A percentile compares a stretch with the other conserved stretches of the same genome.
Conservation (phyloP, 2,797 vertebrate species). For the Smutsia temminckii region DNA sequence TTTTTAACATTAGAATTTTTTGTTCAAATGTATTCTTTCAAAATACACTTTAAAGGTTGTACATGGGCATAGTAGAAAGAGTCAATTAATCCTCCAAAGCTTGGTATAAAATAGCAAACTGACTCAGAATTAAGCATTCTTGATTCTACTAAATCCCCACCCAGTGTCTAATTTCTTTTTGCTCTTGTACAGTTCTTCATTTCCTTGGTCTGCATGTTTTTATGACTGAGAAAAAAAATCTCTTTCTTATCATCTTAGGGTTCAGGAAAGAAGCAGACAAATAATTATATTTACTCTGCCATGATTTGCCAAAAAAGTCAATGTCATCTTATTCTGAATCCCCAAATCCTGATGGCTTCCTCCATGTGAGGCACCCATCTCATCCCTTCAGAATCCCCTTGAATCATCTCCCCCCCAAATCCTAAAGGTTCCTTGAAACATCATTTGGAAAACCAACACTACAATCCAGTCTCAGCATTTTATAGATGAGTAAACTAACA, state of each 20-base stretch:
- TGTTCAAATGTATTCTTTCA: conserved; percentile 1
- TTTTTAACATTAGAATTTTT: conserved; percentile 11
- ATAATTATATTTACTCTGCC: neutral
- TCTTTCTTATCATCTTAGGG: neutral
- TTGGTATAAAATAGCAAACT: neutral
- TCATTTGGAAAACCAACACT: neutral
- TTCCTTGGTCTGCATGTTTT: neutral
- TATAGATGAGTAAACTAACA: neutral
- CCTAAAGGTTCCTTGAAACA: neutral
- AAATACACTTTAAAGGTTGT: neutral
- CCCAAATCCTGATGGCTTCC: neutral
- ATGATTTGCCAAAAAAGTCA: conserved; percentile 37
- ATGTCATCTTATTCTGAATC: neutral
- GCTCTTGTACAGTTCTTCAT: neutral
- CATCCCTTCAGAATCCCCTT: neutral
- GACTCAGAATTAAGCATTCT: conserved; percentile 9
- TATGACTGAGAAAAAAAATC: neutral
- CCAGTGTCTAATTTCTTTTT: neutral
- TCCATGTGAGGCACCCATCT: neutral
- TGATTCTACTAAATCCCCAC: neutral
- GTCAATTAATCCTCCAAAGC: neutral
- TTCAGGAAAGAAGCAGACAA: neutral
- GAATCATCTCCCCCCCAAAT: neutral
- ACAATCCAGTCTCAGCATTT: neutral
- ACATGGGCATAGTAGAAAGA: neutral